phyloP scores from a whole-genome alignment of 2,797 vertebrate genomes.

The Channa striata region DNA sequence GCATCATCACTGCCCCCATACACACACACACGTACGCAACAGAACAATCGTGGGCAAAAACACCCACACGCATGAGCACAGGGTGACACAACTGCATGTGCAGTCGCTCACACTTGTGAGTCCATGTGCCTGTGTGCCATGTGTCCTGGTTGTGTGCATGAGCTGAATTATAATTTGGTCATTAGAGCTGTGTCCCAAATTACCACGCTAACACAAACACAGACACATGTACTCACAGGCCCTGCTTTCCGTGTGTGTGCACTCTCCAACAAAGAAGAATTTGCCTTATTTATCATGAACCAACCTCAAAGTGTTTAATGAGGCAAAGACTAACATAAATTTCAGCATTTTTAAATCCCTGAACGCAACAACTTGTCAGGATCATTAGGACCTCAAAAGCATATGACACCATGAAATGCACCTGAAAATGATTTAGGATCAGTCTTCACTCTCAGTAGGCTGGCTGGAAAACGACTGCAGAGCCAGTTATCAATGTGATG shows the following conservation, averaged over 20 bases:
- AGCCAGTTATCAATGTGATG: too few species aligned
- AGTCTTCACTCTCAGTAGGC: too few species aligned
- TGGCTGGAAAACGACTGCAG: too few species aligned
- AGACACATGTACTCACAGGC: conserved; percentile 36
- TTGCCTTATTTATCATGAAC: conserved; percentile 24
- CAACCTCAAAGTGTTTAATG: conserved; percentile 43
- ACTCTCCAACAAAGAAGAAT: conserved; percentile 22
- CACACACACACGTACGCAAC: neutral
- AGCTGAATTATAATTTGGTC: conserved; percentile 75
- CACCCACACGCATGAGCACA: conserved; percentile 2
- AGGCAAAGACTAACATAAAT: conserved; percentile 11
- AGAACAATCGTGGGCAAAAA: neutral
- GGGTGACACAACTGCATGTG: neutral
- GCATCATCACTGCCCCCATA: neutral
- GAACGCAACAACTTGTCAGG: neutral
- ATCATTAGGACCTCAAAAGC: too few species aligned
- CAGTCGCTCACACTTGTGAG: conserved; percentile 25
- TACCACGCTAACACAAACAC: conserved; percentile 39
- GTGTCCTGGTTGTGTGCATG: conserved; percentile 57
- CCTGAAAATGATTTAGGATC: too few species aligned
- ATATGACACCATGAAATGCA: too few species aligned
- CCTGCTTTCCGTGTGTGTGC: conserved; percentile 42
- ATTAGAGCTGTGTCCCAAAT: conserved; percentile 71
- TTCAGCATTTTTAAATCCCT: neutral
- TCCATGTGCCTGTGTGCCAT: conserved; percentile 31